Conservation (phyloP, 2,797 vertebrate genomes). For the Arctocebus calabarensis region DNA sequence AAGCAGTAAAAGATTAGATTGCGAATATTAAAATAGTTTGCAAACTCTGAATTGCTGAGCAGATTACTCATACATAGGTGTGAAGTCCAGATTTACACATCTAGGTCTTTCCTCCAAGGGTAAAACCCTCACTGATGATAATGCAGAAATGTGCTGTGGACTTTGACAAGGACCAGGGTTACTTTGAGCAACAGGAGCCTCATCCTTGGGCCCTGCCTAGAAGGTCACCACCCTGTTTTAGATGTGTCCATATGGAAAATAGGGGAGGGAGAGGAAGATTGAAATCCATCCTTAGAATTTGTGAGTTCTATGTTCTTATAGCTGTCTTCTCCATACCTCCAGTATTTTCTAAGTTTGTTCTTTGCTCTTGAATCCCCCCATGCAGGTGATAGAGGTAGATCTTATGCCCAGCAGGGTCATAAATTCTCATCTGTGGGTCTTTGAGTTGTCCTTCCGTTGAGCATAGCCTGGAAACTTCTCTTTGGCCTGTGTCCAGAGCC, state of each 20-base stretch:
- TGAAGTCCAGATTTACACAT: background rate
- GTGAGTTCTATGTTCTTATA: slow-evolving; percentile 22
- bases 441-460: background rate
- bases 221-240: background rate
- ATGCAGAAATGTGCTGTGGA: background rate
- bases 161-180: slow-evolving; percentile 5
- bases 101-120: background rate
- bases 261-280: background rate
- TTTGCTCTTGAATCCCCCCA: slow-evolving; percentile 46
- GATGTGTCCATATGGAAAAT: background rate
- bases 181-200: background rate
- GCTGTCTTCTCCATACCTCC: background rate
- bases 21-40: background rate
- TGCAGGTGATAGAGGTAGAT: background rate
- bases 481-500: slow-evolving; percentile 10
- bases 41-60: background rate
- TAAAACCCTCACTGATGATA: background rate
- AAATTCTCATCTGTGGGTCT: background rate
- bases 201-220: background rate
- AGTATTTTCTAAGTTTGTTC: slow-evolving; percentile 26
- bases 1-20: background rate
- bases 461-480: background rate
- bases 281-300: background rate
- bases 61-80: background rate
- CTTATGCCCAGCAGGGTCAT: background rate